phyloP scores from a whole-genome alignment of 1,140 invertebrate species.

The Chrysoperla carnea region DNA sequence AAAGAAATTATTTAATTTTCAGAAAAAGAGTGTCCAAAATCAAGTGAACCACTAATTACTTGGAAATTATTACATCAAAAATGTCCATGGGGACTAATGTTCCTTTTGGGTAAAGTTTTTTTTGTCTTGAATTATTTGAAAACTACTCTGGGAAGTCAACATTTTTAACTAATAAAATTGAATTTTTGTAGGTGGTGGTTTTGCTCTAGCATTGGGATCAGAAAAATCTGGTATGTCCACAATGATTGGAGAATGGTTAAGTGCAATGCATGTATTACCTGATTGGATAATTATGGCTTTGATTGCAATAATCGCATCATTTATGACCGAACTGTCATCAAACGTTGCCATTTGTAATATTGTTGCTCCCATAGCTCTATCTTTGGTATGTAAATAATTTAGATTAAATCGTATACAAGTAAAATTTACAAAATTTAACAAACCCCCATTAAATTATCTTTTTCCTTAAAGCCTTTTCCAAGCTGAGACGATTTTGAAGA shows the following conservation, averaged over 20 bases:
- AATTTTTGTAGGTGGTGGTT: conserved; percentile 47
- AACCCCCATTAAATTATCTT: no score
- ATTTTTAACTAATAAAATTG: not conserved
- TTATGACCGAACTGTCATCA: conserved; percentile 65
- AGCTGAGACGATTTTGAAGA: no score
- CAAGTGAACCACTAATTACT: conserved; percentile 47
- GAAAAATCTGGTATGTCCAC: conserved; percentile 56
- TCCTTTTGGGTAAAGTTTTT: conserved; percentile 36
- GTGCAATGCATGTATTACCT: conserved; percentile 30
- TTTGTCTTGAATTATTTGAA: no score
- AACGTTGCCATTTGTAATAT: conserved; percentile 77
- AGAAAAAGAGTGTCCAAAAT: conserved; percentile 27
- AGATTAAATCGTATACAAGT: no score
- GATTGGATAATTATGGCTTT: conserved; percentile 34
- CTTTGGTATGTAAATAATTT: conserved; percentile 62
- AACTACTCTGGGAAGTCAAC: not conserved
- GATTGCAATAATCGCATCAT: conserved; percentile 29
- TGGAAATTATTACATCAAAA: conserved; percentile 63
- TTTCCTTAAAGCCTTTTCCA: no score
- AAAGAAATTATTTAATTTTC: no score
- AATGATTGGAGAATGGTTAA: conserved; percentile 47
- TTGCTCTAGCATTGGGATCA: conserved; percentile 71
- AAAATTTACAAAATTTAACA: no score
- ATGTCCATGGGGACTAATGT: conserved; percentile 60
- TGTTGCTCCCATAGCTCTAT: conserved; percentile 58